A percentile compares a stretch with the other conserved stretches of the same genome.
Evolutionary conservation across 2,888 invertebrate species (phyloP).

Genomic region (Carterocephalus palaemon): DNA sequence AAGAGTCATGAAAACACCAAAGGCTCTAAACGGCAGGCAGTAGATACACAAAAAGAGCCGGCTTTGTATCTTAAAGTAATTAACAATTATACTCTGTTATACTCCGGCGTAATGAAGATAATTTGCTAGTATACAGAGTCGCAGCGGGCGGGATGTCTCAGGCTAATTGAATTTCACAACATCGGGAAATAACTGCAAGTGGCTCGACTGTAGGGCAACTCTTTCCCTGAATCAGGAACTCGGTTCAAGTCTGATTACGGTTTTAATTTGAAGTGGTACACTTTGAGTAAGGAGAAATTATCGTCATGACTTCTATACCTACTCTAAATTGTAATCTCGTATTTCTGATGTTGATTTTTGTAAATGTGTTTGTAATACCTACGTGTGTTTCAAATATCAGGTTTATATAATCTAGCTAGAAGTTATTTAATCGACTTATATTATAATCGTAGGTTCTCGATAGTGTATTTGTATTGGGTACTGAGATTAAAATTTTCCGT

Average conservation of each 20-base stretch:
- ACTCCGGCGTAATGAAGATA: slow-evolving; percentile 52
- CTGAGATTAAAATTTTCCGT: too few species aligned
- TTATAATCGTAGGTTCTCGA: too few species aligned
- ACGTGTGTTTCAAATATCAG: too few species aligned
- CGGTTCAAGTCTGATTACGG: slow-evolving; percentile 21
- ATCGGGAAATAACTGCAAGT: slow-evolving; percentile 43
- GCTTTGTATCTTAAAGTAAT: slow-evolving; percentile 50
- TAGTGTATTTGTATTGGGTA: too few species aligned
- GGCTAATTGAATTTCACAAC: slow-evolving; percentile 55
- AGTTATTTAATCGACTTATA: too few species aligned
- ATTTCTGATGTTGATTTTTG: too few species aligned
- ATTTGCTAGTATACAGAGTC: slow-evolving; percentile 48
- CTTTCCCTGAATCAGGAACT: slow-evolving; percentile 41
- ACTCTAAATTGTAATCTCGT: too few species aligned
- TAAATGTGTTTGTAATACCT: too few species aligned
- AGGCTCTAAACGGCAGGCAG: not conserved
- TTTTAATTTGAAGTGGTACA: slow-evolving; percentile 12
- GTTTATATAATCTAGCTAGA: too few species aligned
- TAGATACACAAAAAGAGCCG: slow-evolving; percentile 34
- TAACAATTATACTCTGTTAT: slow-evolving; percentile 52
- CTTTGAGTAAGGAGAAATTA: too few species aligned
- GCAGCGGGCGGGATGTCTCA: slow-evolving; percentile 41
- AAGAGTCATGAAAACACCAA: too few species aligned
- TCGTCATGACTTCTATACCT: too few species aligned
- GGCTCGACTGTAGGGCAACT: slow-evolving; percentile 43